Base-by-base conservation (phyloP, 2,113 vertebrate genomes). In the Semicossyphus pulcher region DNA sequence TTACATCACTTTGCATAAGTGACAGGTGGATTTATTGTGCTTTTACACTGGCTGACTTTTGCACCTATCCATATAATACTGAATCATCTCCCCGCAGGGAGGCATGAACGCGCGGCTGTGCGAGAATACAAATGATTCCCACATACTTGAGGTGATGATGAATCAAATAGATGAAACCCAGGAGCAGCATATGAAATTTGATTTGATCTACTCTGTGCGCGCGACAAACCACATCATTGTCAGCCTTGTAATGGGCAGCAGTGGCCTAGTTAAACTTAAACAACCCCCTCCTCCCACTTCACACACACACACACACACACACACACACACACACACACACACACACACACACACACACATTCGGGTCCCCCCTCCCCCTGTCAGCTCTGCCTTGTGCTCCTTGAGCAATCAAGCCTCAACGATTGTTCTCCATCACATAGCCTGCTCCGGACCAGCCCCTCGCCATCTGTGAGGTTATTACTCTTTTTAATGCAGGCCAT, bases 1-100 rank as follows among this genome's bases (percentile, higher is more conserved):
- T 93, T 94, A 92, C 92, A 93, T 93, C 86, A 88, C 87, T 93
- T 92, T 93, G 90, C 92, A 93, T 93, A 93, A 92, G 91, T 93
- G 92, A 92, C 92, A 92, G 88, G 71, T 86, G 88, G 91, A 93
- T 94, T 93, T 92, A 93, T 92, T 86, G 88, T 87, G 79, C 90
- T 91, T 86, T 90, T 88, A 91, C 90, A 86, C 86, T 23, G 84
- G 78, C 86, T 85, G 89, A 89, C 91, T 89, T 84, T 83, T 89
- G 91, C 91, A 89, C 89, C 90, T 90, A 80, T 90, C 82, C 87
- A 88, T 89, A 90, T 91, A 92, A 92, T 76, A 90, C 86, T 90
- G 90, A 90, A 91, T 91, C 89, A 91, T 91, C 81, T 86, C 75
- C 66, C 87, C 84, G 26, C 82, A 21, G 85, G 83, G 89, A 90